A percentile compares a stretch with the other conserved stretches of the same genome.
phyloP scores from a whole-genome alignment of 2,888 invertebrate species.

The Phlogophora meticulosa region DNA sequence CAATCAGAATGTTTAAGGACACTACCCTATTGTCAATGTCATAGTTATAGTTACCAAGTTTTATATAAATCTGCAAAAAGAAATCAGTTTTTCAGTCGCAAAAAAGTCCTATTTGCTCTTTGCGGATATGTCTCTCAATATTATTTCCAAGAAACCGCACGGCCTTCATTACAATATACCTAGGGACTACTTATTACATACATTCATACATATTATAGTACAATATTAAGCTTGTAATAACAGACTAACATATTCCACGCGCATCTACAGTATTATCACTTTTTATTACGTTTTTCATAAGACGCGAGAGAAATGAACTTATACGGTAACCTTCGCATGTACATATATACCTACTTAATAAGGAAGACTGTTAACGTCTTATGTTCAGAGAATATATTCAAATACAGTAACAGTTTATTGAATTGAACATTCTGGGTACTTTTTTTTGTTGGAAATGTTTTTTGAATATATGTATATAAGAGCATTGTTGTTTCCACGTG shows the following conservation, averaged over 20 bases:
- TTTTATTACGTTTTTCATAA: conserved; percentile 1
- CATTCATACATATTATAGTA: background rate
- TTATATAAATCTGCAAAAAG: too few species aligned
- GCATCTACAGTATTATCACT: background rate
- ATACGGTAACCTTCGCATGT: background rate
- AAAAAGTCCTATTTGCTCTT: too few species aligned
- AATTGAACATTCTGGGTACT: background rate
- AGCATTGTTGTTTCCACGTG: too few species aligned
- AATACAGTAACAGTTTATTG: background rate
- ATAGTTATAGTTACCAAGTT: too few species aligned
- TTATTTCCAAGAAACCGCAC: background rate
- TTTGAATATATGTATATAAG: too few species aligned
- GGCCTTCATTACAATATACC: background rate
- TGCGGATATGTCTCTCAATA: too few species aligned
- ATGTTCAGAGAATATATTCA: background rate
- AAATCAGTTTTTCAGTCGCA: too few species aligned
- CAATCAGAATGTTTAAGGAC: too few species aligned
- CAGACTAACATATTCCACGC: background rate
- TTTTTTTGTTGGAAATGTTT: background rate
- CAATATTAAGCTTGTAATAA: background rate
- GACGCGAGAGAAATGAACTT: background rate
- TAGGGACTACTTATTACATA: background rate
- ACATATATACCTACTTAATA: background rate
- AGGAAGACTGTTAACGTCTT: background rate
- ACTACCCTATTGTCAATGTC: too few species aligned